A percentile compares a stretch with the other conserved stretches of the same genome.
phyloP scores from a whole-genome alignment of 2,888 invertebrate genomes.

The Junonia oenone region DNA sequence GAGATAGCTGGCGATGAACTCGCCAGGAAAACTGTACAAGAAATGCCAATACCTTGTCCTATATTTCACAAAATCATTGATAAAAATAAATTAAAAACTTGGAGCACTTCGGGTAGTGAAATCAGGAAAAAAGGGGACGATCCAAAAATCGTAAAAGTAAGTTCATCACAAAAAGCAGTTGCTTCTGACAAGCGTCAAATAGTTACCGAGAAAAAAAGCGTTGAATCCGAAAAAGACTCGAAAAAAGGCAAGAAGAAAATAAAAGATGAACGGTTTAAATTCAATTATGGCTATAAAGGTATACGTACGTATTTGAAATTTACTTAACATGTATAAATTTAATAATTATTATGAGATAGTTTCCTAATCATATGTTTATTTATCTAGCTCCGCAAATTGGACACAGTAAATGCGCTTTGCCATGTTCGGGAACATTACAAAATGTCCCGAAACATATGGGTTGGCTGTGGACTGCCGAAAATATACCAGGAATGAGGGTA shows the following conservation, averaged over 20 bases:
- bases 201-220: constrained; percentile 38
- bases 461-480: constrained; percentile 71
- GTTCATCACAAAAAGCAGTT: constrained; percentile 35
- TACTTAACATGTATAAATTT: not conserved
- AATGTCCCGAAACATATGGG: constrained; percentile 68
- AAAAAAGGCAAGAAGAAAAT: constrained; percentile 53
- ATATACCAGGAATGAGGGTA: constrained; percentile 66
- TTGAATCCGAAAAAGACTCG: constrained; percentile 51
- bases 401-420: constrained; percentile 56
- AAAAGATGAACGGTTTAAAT: constrained; percentile 61
- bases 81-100: constrained; percentile 48
- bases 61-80: constrained; percentile 57
- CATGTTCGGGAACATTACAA: constrained; percentile 51
- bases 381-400: constrained; percentile 66
- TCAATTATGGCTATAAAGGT: constrained; percentile 71
- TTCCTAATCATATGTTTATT: not conserved
- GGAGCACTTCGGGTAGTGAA: constrained; percentile 53
- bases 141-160: constrained; percentile 34
- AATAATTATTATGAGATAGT: not conserved
- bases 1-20: constrained; percentile 55
- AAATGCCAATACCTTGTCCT: constrained; percentile 60
- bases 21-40: constrained; percentile 31
- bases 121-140: constrained; percentile 42
- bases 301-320: constrained; percentile 61
- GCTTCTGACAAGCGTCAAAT: constrained; percentile 31